Evolutionary conservation across 2,888 invertebrate genomes (phyloP), one percentile per base, ranked within the genome.

Genomic region (Pogonocherus hispidulus): DNA sequence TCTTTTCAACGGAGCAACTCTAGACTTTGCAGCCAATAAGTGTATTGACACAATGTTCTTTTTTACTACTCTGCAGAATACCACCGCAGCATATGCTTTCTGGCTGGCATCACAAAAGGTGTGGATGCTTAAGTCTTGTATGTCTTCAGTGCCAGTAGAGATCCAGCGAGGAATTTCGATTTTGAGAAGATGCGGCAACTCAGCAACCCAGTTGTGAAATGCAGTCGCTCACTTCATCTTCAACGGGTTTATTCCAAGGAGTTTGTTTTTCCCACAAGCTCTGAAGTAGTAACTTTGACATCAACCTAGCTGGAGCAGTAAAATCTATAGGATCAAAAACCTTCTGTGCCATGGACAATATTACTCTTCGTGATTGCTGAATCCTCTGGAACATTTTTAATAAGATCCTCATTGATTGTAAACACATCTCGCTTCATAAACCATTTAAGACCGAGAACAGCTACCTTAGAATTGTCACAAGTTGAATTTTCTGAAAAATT

Each of bases 21-120:
- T n/a, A n/a, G n/a, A n/a, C n/a, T n/a, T n/a, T n/a, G n/a, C n/a
- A n/a, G n/a, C n/a, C n/a, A n/a, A n/a, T n/a, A n/a, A n/a, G n/a
- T n/a, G n/a, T n/a, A n/a, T n/a, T n/a, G n/a, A n/a, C n/a, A n/a
- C n/a, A n/a, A n/a, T n/a, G n/a, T n/a, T n/a, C n/a, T n/a, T n/a
- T n/a, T n/a, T n/a, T n/a, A n/a, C n/a, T n/a, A n/a, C n/a, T n/a
- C n/a, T n/a, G n/a, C n/a, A n/a, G n/a, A n/a, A n/a, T n/a, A n/a
- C n/a, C n/a, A n/a, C 81, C 9, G 81, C 82, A 6, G 81, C 79
- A 65, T 83, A 82, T 0, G 79, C 79, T 0, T 37, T 16, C 14
- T 73, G 63, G 32, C 59, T 67, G 1, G 71, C 70, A 16, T 71
- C 73, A 11, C 47, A 59, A 59, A 74, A 72, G 0, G 59, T 70